Base-by-base conservation (phyloP, 2,888 invertebrate species). In the Morpho deidamia region DNA sequence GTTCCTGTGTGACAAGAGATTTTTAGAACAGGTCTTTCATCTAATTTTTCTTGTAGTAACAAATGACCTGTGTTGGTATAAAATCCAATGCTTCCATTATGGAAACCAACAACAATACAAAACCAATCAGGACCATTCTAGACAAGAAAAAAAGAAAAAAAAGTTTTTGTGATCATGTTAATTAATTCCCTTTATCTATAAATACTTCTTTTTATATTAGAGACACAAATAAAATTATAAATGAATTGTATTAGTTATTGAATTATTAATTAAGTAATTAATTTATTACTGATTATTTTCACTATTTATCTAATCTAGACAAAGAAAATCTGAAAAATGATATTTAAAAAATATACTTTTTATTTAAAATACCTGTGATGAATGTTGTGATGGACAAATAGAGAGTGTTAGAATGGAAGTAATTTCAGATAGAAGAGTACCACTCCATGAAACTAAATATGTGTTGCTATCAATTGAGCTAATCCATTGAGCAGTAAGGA, bases 121-220 rank as follows among this genome's bases (percentile, higher is more conserved):
- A 97, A 97, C 98, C 98, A 99, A 76, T 99, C 98, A 32, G 96
- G 93, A 7, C 93, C 93, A 72, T 94, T 90, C 92, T 92, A 76
- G 45, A 76, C n/a, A n/a, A 77, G 14, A 54, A 34, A 44, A 49
- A 39, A 9, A 48, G 12, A n/a, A 45, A 37, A 37, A 7, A 37
- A 1, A 3, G 0, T 37, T 37, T 37, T 37, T 23, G 23, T 23
- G 23, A 23, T 23, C 5, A 23, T 5, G 5, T 23, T 23, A 23
- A 23, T 5, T 23, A 23, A 23, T 5, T 23, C 23, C 3, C 5
- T 23, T 5, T 0, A 23, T 23, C 2, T 1, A 23, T 5, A 23
- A 5, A 23, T 23, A 5, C 4, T n/a, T 5, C 23, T 23, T 23
- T 23, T 23, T 23, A 5, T 23, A 2, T 14, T 4, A 23, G 5